A percentile compares a stretch with the other conserved stretches of the same genome.
These are phyloP conservation scores for Sarcophaga carnaria DNA, from an alignment of 2,888 invertebrate genomes.

Conservation along the genomic window DNA sequence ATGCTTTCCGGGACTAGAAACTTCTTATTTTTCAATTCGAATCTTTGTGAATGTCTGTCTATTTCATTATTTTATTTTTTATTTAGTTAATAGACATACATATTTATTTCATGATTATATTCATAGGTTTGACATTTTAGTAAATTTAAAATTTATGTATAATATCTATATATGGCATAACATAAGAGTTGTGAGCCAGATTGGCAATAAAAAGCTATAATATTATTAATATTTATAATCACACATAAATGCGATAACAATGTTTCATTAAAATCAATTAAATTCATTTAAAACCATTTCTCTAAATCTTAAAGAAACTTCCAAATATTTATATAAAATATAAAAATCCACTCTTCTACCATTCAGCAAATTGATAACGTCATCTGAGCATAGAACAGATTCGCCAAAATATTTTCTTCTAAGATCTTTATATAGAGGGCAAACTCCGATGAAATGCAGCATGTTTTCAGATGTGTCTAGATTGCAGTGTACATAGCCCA, in stretches of 20 bases:
- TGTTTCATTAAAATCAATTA: neutral
- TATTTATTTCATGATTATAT: too few species aligned
- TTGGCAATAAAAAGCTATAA: neutral
- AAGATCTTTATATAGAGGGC: neutral
- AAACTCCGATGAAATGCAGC: neutral
- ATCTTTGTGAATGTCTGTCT: too few species aligned
- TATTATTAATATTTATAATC: neutral
- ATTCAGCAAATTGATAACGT: neutral
- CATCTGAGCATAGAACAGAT: neutral
- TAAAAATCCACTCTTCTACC: neutral
- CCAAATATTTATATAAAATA: neutral
- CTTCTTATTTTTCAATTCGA: too few species aligned
- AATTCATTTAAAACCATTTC: too few species aligned
- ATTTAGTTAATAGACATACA: too few species aligned
- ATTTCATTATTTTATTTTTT: too few species aligned
- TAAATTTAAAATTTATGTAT: neutral
- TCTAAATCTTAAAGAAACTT: too few species aligned
- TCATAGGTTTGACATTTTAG: too few species aligned
- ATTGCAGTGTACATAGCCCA: neutral
- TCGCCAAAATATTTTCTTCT: neutral
- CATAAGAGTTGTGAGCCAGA: too few species aligned
- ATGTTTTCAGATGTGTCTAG: too few species aligned
- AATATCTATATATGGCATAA: too few species aligned
- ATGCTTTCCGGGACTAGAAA: too few species aligned
- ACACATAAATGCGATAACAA: neutral